Base-by-base conservation (phyloP, 2,888 invertebrate species). In the Leptopilina myrica region DNA sequence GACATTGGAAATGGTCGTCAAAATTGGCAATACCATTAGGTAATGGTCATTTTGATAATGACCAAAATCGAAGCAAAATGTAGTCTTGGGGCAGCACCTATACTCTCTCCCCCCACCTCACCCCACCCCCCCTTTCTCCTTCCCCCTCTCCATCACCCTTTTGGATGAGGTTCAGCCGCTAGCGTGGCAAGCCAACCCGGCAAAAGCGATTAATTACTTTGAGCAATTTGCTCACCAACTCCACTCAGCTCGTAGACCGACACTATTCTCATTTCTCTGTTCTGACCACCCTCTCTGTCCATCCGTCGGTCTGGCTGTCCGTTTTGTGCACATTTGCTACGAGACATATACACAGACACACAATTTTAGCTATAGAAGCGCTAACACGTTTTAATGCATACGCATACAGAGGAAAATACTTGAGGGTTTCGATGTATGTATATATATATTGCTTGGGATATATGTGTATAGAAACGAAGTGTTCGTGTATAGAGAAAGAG, bases 161-260 rank as follows among this genome's bases (percentile, higher is more conserved):
- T 88, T 87, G 88, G 88, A 89, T 89, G 89, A 89, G 89, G 88
- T 87, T 89, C 88, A 87, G 86, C 88, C 88, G 86, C 87, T 89
- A 87, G 87, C 89, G 87, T 88, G 87, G 89, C 89, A 88, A 89
- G 88, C 88, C 89, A 89, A 89, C 89, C 89, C 90, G 88, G 90
- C 90, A 90, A 90, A 90, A 91, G 90, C 90, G 90, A 91, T 91
- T 91, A 91, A 91, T 91, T 91, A 91, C 90, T 91, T 90, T 91
- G 90, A 90, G 90, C 90, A 91, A 91, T 91, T 91, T 91, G 90
- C 90, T 90, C 90, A 88, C 90, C 90, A 90, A 90, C 90, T 90
- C 90, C 88, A 89, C 90, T 89, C 90, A 89, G 88, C 90, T 90
- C 90, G 89, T 89, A 89, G 89, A 90, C 90, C 90, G 89, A 90